Percentiles rank a stretch among this genome's conserved stretches.
Conservation (phyloP, 1,140 invertebrate genomes). For the Lamellibrachia luymesi region DNA sequence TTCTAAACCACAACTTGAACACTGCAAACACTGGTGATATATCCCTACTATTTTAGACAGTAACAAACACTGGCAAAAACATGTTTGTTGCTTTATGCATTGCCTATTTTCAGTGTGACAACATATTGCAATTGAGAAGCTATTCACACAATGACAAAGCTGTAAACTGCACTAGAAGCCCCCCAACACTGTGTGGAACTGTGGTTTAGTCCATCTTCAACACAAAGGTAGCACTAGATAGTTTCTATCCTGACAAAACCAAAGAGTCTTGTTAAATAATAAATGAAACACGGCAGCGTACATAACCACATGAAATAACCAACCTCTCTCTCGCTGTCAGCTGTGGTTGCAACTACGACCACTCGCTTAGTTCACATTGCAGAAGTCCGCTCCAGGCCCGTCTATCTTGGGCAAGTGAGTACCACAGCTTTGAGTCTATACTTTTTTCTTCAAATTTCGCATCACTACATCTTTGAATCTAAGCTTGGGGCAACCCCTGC, state of each 20-base stretch:
- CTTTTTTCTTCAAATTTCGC: too few relatives aligned
- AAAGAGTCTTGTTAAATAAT: background rate
- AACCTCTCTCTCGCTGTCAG: too few relatives aligned
- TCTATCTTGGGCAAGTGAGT: too few relatives aligned
- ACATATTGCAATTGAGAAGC: background rate
- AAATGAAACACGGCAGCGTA: background rate
- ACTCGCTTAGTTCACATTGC: too few relatives aligned
- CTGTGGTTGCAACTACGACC: too few relatives aligned
- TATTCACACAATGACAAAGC: background rate
- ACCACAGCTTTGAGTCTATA: too few relatives aligned
- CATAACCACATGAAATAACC: too few relatives aligned
- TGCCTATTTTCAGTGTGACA: background rate
- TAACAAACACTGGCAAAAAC: background rate
- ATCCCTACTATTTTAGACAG: background rate
- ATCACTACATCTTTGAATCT: too few relatives aligned
- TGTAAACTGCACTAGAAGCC: background rate
- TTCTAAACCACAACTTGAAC: background rate
- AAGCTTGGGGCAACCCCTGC: too few relatives aligned
- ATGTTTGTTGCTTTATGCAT: background rate
- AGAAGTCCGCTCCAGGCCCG: too few relatives aligned
- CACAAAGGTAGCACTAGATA: background rate
- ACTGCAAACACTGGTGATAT: background rate
- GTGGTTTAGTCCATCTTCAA: background rate
- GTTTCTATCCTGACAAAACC: background rate
- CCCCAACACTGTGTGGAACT: background rate